These are phyloP conservation scores for Sebastes schlegelii DNA, from an alignment of 2,113 vertebrate species.

Conservation along the genomic window DNA sequence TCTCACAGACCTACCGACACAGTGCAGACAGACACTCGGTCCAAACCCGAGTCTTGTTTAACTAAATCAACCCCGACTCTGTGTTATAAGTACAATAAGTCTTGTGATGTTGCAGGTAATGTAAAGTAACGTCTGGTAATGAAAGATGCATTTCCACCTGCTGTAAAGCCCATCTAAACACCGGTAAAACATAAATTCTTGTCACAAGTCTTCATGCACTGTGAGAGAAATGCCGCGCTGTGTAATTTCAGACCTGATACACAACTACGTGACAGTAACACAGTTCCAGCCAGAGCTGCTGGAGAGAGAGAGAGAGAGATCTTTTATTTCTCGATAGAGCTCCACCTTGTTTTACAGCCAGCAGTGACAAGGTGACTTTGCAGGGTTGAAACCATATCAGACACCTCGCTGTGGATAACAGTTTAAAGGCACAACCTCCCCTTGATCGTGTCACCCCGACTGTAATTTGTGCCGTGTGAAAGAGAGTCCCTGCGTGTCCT, in stretches of 20 bases:
- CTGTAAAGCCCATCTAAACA: background rate
- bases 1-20: too few species aligned
- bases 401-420: slow-evolving; percentile 11
- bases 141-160: too few species aligned
- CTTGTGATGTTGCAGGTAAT: too few species aligned
- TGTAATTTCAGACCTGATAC: background rate
- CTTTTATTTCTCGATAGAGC: background rate
- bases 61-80: too few species aligned
- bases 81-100: too few species aligned
- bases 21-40: too few species aligned
- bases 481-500: background rate
- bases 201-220: background rate
- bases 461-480: slow-evolving; percentile 21
- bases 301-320: background rate
- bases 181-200: background rate
- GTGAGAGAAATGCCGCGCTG: background rate
- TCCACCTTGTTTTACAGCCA: slow-evolving; percentile 19
- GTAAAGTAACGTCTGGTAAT: too few species aligned
- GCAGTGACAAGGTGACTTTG: slow-evolving; percentile 51
- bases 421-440: slow-evolving; percentile 20
- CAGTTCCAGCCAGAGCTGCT: background rate
- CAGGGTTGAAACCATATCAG: slow-evolving; percentile 30
- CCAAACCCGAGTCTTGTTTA: too few species aligned
- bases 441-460: slow-evolving; percentile 19
- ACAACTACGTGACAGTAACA: background rate